Base-by-base conservation (phyloP, 2,888 invertebrate genomes). In the Tenthredo notha region DNA sequence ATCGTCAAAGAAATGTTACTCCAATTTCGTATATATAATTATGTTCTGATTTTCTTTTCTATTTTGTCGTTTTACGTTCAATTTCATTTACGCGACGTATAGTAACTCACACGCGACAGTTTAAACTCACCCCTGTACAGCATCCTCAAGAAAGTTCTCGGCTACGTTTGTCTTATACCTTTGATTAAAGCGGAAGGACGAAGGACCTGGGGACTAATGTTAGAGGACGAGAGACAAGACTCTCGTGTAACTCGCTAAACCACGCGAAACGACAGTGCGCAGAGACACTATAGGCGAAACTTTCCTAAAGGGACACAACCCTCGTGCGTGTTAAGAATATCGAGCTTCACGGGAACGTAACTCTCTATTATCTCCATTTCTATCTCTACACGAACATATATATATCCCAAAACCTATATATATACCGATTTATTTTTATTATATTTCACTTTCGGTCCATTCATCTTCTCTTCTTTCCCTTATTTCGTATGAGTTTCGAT, bases 131-230 rank as follows among this genome's bases (percentile, higher is more conserved):
- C 10, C 67, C 3, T 47, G 47, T n/a, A 54, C 54, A 54, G 18
- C 25, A 67, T 18, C 67, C 25, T 25, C 25, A 67, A 25, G 29
- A 5, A 29, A 67, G n/a, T 70, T 15, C 33, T 70, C 70, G 18
- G 18, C 70, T 70, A 67, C 67, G 25, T n/a, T 61, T 61, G 25
- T 2, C 61, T 25, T 47, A 15, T 47, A 37, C 70, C 37, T 70
- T 70, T 70, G 70, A 70, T 70, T 37, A 70, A 70, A 70, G 70
- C 33, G 70, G 70, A 70, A 70, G 70, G n/a, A 70, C 70, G 70
- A 18, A 70, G 37, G 70, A 70, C n/a, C 29, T 29, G 18, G 67
- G 67, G 33, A 67, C 29, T 25, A 67, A 67, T 29, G 33, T 33
- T 12, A n/a, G 25, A 61, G 61, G 25, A 61, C 61, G 37, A 3